Evolutionary conservation across 2,113 vertebrate genomes (phyloP), one percentile per base, ranked within the genome.

Genomic region (Scortum barcoo): DNA sequence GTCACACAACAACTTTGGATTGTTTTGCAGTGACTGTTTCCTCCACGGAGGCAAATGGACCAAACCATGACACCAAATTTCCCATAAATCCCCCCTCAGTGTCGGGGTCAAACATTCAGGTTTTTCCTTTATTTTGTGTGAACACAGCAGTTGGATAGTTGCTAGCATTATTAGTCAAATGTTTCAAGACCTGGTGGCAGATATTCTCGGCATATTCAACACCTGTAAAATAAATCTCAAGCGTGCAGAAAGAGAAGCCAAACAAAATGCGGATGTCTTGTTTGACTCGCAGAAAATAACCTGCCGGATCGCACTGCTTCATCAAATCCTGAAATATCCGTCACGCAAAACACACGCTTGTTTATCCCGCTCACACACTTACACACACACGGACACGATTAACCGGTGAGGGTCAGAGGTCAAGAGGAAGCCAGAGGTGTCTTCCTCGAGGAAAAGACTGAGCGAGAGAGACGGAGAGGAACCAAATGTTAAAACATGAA

Each of bases 401-500:
- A 86, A 58, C 53, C 33, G 26, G 24, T 8, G 38, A 42, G 78
- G 78, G 84, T 85, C 87, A 73, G 68, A 89, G 84, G 83, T 85
- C 80, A 51, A 36, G 65, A 89, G 88, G 81, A 87, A 78, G 85
- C 48, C 16, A 36, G 80, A 76, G 78, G 72, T 78, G 54, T 69
- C 57, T 78, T 86, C 80, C 61, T 89, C 26, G 1, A 79, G 79
- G 67, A 88, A 88, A 80, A 79, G 73, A 38, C 26, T 12, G 68
- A n/a, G 83, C 53, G n/a, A 2, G 65, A 2, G 65, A 80, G 78
- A 80, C 58, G 5, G 78, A 79, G 77, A 56, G 75, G 70, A 78
- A 86, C n/a, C 82, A 80, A 88, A 85, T 68, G 89, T 84, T 82
- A 26, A 85, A 90, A 92, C 91, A 90, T 61, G 80, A 87, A 89